Base-by-base conservation (phyloP, 2,797 vertebrate species). In the Botia kubotai region DNA sequence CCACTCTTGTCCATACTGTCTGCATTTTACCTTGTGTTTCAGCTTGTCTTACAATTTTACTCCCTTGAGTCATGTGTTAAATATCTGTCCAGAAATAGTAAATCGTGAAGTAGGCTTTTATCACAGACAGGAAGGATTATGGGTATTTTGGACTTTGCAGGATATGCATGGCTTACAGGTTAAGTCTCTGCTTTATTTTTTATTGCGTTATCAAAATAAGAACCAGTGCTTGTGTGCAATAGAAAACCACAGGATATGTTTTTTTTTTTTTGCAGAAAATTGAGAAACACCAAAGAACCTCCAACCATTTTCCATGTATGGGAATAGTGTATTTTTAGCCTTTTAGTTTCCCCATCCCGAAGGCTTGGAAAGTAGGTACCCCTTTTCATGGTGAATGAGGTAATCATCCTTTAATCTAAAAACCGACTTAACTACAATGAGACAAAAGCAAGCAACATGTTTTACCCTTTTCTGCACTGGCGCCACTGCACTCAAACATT, bases 321-420 rank as follows among this genome's bases (percentile, higher is more conserved):
- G 83, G 53, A 72, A 83, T 50, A 81, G 58, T 19, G 16, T 81
- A 81, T 86, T 81, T 86, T 82, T 83, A 81, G 79, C 53, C 19
- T 65, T 10, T 62, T 4, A 13, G 12, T 72, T 75, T 6, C 17
- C 55, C 48, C n/a, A 26, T 21, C 63, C 73, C 33, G 2, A 58
- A 39, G 36, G 72, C 58, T 80, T 43, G 21, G 72, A 46, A 66
- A 75, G 21, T 19, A 21, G 19, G 46, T 79, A 62, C 69, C 69
- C 33, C 43, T 77, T 74, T 65, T 82, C 17, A 46, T n/a, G 53
- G 46, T 23, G 16, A n/a, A 6, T 80, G 82, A 83, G 50, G 77
- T 83, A 72, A 83, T 75, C 29, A 6, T 63, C 39, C 71, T 79
- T 57, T 60, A 74, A 65, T 71, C 63, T 11, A 52, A 70, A 48